Evolutionary conservation across 2,797 vertebrate species (phyloP).

Genomic region (Muscicapa comitata): DNA sequence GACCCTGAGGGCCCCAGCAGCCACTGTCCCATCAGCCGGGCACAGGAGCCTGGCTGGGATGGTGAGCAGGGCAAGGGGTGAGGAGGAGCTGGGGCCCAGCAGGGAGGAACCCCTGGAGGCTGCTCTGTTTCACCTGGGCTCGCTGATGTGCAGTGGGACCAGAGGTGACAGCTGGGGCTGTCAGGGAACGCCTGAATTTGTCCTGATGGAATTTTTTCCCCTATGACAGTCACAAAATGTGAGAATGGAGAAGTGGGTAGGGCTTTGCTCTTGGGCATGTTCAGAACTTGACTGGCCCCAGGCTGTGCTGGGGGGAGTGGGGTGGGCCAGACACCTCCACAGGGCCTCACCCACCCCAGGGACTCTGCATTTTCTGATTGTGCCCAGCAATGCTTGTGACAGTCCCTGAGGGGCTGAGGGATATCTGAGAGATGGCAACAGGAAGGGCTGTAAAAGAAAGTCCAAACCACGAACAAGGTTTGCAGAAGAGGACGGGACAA

Average conservation of each 20-base stretch:
- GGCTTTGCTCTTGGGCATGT: not conserved
- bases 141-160: not conserved
- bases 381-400: not conserved
- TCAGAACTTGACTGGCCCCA: not conserved
- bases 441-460: not conserved
- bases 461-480: not conserved
- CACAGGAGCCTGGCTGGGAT: rapidly evolving
- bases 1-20: not conserved
- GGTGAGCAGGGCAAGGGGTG: not conserved
- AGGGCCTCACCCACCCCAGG: not conserved
- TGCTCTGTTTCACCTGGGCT: rapidly evolving
- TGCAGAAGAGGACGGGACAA: not conserved
- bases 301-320: not conserved
- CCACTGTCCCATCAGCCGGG: not conserved
- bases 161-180: too few species aligned
- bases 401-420: not conserved
- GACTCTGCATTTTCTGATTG: not conserved
- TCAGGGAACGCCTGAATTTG: not conserved
- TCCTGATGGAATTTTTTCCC: not conserved
- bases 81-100: not conserved
- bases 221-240: rapidly evolving
- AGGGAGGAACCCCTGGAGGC: not conserved
- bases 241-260: not conserved
- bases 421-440: not conserved
- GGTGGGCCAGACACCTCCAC: not conserved